phyloP scores from a whole-genome alignment of 2,113 vertebrate species.

The Zosterops hypoxanthus region DNA sequence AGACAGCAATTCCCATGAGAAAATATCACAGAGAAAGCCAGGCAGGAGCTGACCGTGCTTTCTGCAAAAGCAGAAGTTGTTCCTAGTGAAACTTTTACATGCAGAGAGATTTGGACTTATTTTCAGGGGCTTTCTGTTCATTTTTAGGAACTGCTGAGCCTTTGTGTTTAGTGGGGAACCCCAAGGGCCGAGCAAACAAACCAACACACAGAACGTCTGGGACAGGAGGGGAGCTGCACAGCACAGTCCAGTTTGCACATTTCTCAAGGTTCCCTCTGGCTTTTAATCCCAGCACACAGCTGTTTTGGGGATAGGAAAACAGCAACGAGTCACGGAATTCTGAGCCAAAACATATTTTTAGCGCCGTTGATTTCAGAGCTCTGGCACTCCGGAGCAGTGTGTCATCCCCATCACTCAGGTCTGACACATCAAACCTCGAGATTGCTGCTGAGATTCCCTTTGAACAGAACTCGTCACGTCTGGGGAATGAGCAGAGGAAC shows the following conservation, averaged over 20 bases:
- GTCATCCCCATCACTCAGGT: conserved; percentile 4
- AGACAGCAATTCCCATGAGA: not conserved
- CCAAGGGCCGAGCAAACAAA: not conserved
- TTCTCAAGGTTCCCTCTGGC: conserved; percentile 31
- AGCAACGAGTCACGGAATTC: not conserved
- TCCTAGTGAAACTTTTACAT: not conserved
- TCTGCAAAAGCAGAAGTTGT: not conserved
- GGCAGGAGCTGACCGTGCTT: not conserved
- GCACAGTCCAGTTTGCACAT: not conserved
- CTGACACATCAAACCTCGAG: not conserved
- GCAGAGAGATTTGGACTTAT: not conserved
- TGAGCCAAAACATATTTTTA: not conserved
- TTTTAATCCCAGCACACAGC: conserved; percentile 10
- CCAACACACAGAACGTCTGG: not conserved
- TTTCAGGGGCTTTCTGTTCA: not conserved
- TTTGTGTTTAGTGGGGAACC: not conserved
- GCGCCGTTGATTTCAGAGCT: not conserved
- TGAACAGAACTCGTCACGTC: not conserved
- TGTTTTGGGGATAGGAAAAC: not conserved
- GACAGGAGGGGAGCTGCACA: not conserved
- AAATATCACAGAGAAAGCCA: not conserved
- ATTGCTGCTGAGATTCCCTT: not conserved
- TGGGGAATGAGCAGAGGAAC: not conserved
- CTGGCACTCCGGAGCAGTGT: not conserved
- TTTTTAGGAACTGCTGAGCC: not conserved